Percentiles rank a stretch among this genome's conserved stretches.
Conservation (phyloP, 2,888 invertebrate species). For the Lasius fuliginosus region DNA sequence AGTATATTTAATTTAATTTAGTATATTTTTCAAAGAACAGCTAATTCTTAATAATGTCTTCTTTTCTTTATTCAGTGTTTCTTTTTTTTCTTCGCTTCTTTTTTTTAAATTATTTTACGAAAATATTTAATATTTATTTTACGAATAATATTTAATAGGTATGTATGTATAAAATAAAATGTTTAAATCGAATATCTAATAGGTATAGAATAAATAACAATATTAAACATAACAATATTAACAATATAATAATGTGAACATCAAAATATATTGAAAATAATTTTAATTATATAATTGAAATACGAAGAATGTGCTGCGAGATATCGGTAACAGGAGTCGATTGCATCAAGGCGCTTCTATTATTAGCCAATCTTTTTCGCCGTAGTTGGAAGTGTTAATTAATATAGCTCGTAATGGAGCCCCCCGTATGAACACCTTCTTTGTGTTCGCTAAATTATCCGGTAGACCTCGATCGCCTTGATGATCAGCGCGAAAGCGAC, state of each 20-base stretch:
- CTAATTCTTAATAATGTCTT: background rate
- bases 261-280: background rate
- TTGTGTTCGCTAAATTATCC: constrained; percentile 66
- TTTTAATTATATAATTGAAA: constrained; percentile 15
- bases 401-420: constrained; percentile 58
- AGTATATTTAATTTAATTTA: background rate
- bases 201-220: background rate
- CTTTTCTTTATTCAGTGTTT: background rate
- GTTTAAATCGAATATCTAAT: background rate
- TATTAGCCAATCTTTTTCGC: constrained; percentile 27
- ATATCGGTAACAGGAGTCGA: background rate
- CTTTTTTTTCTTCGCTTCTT: background rate
- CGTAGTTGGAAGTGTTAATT: constrained; percentile 50
- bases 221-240: no score
- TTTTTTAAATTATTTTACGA: background rate
- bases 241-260: no score
- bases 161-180: no score
- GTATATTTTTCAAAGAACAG: background rate
- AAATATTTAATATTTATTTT: background rate
- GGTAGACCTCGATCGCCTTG: constrained; percentile 60
- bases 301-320: background rate
- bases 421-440: constrained; percentile 57
- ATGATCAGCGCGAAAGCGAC: constrained; percentile 31
- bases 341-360: constrained; percentile 23
- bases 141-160: background rate